These are phyloP conservation scores for Podotricha telesiphe DNA, from an alignment of 2,888 invertebrate genomes.

Conservation along the genomic window DNA sequence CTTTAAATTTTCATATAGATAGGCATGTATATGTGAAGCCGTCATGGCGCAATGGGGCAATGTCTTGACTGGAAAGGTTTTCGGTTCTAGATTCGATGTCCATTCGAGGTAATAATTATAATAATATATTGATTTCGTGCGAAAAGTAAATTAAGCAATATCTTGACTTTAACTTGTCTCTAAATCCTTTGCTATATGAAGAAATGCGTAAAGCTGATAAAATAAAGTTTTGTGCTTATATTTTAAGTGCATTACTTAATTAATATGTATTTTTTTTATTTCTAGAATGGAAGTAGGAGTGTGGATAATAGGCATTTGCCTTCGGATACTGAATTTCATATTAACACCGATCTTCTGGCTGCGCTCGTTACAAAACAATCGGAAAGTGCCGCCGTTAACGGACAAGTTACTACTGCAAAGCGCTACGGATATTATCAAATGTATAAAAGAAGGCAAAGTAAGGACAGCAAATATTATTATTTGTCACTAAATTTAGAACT, in stretches of 20 bases:
- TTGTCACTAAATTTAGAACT: too few relatives aligned
- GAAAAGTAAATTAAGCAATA: too few relatives aligned
- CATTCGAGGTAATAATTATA: too few relatives aligned
- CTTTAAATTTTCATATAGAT: too few relatives aligned
- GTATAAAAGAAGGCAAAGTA: constrained; percentile 84
- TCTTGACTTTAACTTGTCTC: too few relatives aligned
- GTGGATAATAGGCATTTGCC: constrained; percentile 66
- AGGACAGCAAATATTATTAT: constrained; percentile 43
- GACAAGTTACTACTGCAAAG: constrained; percentile 81
- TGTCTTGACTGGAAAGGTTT: too few relatives aligned
- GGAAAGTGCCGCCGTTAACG: constrained; percentile 65
- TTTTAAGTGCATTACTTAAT: background rate
- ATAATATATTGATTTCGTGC: too few relatives aligned
- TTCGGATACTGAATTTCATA: constrained; percentile 66
- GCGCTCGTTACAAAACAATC: constrained; percentile 50
- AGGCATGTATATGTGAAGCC: too few relatives aligned
- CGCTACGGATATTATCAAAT: constrained; percentile 83
- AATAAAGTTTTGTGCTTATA: background rate
- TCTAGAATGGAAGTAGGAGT: constrained; percentile 78
- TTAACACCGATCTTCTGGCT: constrained; percentile 71
- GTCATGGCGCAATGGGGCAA: too few relatives aligned
- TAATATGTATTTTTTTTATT: background rate
- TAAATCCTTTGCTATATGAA: too few relatives aligned
- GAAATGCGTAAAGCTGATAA: too few relatives aligned
- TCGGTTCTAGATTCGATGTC: too few relatives aligned